Evolutionary conservation across 2,888 invertebrate species (phyloP).

Genomic region (Poecilus cupreus): DNA sequence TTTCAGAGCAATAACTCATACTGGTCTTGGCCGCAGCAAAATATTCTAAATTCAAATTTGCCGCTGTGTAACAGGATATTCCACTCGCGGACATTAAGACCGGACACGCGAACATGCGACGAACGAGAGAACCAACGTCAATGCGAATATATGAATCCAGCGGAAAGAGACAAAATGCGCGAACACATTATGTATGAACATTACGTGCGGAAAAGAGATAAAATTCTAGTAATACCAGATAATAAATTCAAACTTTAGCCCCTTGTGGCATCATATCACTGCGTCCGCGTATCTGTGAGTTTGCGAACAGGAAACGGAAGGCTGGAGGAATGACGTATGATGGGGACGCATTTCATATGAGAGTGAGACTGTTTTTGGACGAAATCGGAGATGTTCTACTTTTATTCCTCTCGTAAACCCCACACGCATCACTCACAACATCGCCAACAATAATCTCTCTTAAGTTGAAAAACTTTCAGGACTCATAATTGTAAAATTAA

Average conservation of each 20-base stretch:
- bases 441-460: not conserved
- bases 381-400: not conserved
- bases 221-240: conserved; percentile 51
- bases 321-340: conserved; percentile 43
- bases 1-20: too few relatives aligned
- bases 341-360: conserved; percentile 3
- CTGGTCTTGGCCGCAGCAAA: not conserved
- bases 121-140: conserved; percentile 8
- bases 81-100: conserved; percentile 24
- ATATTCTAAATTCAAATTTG: not conserved
- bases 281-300: conserved; percentile 20
- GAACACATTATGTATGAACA: conserved; percentile 32
- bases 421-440: not conserved
- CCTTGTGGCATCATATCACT: conserved; percentile 22
- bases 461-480: not conserved
- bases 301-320: conserved; percentile 41
- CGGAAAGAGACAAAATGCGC: not conserved
- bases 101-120: not conserved
- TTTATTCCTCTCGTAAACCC: not conserved
- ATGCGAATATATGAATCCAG: conserved; percentile 41
- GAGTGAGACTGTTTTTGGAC: not conserved
- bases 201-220: conserved; percentile 46
- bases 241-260: conserved; percentile 53
- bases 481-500: too few relatives aligned
- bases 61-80: conserved; percentile 26